Evolutionary conservation across 2,797 vertebrate species (phyloP).

Genomic region (Sitta carolinensis): DNA sequence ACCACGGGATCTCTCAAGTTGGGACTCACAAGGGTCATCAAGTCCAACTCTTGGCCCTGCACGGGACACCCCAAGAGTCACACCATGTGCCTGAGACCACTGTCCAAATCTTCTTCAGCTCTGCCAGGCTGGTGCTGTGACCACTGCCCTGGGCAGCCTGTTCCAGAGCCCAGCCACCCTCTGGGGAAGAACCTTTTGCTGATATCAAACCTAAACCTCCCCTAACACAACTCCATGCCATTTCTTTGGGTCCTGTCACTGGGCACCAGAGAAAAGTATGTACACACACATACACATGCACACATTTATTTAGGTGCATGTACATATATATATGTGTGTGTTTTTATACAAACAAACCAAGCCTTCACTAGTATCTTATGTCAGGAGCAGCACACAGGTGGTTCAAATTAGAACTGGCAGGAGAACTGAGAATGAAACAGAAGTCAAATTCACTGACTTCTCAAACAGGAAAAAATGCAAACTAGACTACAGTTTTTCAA

Average conservation of each 20-base stretch:
- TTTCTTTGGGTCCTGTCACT: not conserved
- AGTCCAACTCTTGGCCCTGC: not conserved
- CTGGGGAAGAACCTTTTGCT: not conserved
- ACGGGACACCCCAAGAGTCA: not conserved
- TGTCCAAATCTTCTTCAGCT: not conserved
- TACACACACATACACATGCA: not conserved
- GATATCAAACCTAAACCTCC: not conserved
- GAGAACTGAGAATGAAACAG: not conserved
- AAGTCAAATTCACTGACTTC: not conserved
- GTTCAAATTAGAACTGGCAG: not conserved
- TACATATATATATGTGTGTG: too few relatives aligned
- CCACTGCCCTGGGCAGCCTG: not conserved
- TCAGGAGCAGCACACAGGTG: not conserved
- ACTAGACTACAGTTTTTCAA: not conserved
- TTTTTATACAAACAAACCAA: not conserved
- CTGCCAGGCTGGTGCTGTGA: not conserved
- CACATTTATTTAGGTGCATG: too few relatives aligned
- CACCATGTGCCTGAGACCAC: not conserved
- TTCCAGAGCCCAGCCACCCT: not conserved
- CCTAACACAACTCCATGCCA: not conserved
- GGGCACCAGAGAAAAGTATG: not conserved
- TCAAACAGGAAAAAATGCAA: not conserved
- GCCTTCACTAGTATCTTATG: not conserved
- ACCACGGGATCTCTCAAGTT: rapidly evolving
- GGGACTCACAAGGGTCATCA: not conserved